Evolutionary conservation across 2,797 vertebrate genomes (phyloP), one percentile per base, ranked within the genome.

Genomic region (Sebastes hopkinsi): DNA sequence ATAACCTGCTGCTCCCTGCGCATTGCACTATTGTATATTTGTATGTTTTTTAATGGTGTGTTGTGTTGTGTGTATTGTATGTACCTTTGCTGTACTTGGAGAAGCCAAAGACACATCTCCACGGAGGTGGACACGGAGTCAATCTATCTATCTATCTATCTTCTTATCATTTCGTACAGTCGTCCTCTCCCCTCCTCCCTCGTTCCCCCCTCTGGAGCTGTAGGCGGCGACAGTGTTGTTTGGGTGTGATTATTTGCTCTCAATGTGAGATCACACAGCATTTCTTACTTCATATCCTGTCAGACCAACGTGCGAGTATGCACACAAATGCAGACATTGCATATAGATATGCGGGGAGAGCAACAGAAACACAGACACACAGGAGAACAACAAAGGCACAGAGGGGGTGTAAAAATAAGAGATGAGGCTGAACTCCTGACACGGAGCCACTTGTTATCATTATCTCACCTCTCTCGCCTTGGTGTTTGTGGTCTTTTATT

Each of bases 171-270:
- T 82, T 82, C 36, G 42, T 32, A 8, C 54, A 60, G 25, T 55
- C 6, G 2, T 12, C 1, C 22, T 55, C 29, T 13, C 38, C n/a
- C 56, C 22, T n/a, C 20, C 30, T 34, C 14, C 29, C 12, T 2
- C 56, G 10, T 3, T 27, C 10, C 2, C 69, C 42, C 46, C 32
- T 34, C 52, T 38, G 66, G 67, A 79, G 81, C 77, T 83, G 13
- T 14, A 81, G 81, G 77, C 67, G 13, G n/a, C 20, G 2, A 80
- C 84, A 84, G 72, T 75, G 74, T 81, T 87, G 81, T 83, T 80
- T 80, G 68, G 70, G 75, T 89, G 87, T 82, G 78, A 86, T 88
- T 89, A 82, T 89, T 71, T 80, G 68, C 59, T 85, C 75, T 52
- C 77, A 25, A 62, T 36, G 77, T 86, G 84, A 4, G 16, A 82